These are phyloP conservation scores for Drosophila neonasuta DNA, from an alignment of 2,888 invertebrate genomes.

Conservation along the genomic window DNA sequence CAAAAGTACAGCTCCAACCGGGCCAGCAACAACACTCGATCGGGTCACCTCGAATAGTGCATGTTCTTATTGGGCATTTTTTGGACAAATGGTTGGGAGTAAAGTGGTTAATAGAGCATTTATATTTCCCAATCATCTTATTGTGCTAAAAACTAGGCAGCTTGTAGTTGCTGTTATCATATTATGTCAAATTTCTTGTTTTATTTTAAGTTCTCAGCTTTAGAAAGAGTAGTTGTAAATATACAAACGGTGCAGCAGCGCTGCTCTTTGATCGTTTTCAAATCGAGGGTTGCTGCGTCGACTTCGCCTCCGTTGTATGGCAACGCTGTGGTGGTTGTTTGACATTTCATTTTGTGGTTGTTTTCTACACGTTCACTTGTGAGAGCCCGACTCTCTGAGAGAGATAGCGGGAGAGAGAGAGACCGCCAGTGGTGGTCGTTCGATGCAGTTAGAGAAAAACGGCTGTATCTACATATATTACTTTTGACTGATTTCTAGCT, in stretches of 20 bases:
- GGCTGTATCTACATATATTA: not conserved
- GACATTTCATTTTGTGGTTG: slow-evolving; percentile 63
- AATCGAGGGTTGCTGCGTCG: slow-evolving; percentile 59
- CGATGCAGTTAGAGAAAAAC: not conserved
- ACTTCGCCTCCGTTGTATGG: slow-evolving; percentile 32
- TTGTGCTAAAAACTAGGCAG: not conserved
- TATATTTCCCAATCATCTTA: not conserved
- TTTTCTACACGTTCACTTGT: slow-evolving; percentile 29
- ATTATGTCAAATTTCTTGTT: not conserved
- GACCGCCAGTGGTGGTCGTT: slow-evolving; percentile 22
- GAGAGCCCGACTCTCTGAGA: slow-evolving; percentile 7
- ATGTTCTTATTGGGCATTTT: slow-evolving; percentile 36
- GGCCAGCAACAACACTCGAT: slow-evolving; percentile 52
- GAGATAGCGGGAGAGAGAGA: not conserved
- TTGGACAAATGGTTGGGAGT: not conserved
- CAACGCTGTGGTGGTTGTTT: slow-evolving; percentile 71
- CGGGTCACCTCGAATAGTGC: slow-evolving; percentile 36
- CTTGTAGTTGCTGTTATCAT: not conserved
- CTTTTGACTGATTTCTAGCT: slow-evolving; percentile 15
- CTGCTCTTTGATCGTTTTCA: slow-evolving; percentile 47
- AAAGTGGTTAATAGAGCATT: not conserved
- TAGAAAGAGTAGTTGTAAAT: slow-evolving; percentile 43
- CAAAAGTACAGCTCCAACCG: slow-evolving; percentile 71
- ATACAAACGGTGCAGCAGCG: slow-evolving; percentile 24
- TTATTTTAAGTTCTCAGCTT: not conserved